Evolutionary conservation across 2,797 vertebrate species (phyloP).

Genomic region (Sebastes goodei): DNA sequence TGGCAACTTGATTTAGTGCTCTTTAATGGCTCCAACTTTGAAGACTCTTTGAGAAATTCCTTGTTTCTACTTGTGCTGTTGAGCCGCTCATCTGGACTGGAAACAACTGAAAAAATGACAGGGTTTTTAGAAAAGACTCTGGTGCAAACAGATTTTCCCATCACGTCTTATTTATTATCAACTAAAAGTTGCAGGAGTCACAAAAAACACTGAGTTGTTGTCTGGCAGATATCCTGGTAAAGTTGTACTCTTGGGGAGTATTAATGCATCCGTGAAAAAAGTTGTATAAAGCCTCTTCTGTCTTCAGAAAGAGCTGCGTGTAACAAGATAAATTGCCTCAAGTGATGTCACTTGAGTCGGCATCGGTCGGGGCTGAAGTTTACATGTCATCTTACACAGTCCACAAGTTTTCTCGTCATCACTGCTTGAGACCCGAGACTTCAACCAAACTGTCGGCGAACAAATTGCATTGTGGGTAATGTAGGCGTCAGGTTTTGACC

Average conservation of each 20-base stretch:
- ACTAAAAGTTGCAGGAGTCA: neutral
- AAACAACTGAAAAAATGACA: slow-evolving; percentile 52
- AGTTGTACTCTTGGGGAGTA: neutral
- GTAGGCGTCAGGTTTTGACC: neutral
- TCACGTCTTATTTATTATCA: neutral
- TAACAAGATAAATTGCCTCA: too few species aligned
- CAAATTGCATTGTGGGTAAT: neutral
- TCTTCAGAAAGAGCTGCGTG: too few species aligned
- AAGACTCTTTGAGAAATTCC: slow-evolving; percentile 68
- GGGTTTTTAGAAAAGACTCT: neutral
- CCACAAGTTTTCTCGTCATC: neutral
- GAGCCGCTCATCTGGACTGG: slow-evolving; percentile 31
- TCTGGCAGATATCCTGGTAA: neutral
- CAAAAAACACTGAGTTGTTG: neutral
- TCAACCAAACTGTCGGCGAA: neutral
- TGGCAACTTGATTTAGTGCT: slow-evolving; percentile 77
- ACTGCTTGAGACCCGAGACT: neutral
- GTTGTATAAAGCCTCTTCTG: neutral
- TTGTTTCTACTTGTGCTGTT: slow-evolving; percentile 57
- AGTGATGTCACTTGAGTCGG: too few species aligned
- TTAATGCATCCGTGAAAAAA: neutral
- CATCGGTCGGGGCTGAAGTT: too few species aligned
- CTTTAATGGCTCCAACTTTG: slow-evolving; percentile 77
- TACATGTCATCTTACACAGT: too few species aligned
- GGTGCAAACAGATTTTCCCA: neutral